A percentile compares a stretch with the other conserved stretches of the same genome.
These are phyloP conservation scores for Morpho helenor DNA, from an alignment of 2,888 invertebrate species.

Conservation along the genomic window DNA sequence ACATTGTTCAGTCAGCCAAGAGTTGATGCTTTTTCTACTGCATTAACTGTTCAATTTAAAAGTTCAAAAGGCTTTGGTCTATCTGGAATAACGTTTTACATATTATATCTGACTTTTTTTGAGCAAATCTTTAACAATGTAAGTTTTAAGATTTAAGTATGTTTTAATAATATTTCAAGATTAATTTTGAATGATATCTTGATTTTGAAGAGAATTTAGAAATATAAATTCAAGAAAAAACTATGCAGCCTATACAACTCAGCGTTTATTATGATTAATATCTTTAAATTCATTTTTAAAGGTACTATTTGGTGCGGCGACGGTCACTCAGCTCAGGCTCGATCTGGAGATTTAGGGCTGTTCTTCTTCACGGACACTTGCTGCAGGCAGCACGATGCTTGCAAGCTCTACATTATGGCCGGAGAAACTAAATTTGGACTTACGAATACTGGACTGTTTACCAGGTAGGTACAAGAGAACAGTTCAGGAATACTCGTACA, in stretches of 20 bases:
- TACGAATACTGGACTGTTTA: conserved; percentile 82
- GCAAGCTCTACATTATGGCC: conserved; percentile 78
- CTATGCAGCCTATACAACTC: too few relatives aligned
- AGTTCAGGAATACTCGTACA: too few relatives aligned
- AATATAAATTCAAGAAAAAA: too few relatives aligned
- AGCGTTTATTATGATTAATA: too few relatives aligned
- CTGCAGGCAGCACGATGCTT: conserved; percentile 85
- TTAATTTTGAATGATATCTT: too few relatives aligned
- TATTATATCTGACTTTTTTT: too few relatives aligned
- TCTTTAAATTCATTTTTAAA: conserved; percentile 32
- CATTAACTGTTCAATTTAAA: background rate
- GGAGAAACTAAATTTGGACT: conserved; percentile 79
- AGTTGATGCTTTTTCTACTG: too few relatives aligned
- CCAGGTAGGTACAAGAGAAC: conserved; percentile 64
- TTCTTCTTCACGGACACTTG: conserved; percentile 83
- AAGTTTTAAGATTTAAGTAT: too few relatives aligned
- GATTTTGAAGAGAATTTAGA: too few relatives aligned
- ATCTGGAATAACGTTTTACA: background rate
- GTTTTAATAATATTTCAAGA: too few relatives aligned
- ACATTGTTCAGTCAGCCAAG: background rate
- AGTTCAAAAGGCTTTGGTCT: background rate
- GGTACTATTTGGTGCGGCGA: conserved; percentile 89
- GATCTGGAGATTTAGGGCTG: conserved; percentile 80
- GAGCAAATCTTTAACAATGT: too few relatives aligned
- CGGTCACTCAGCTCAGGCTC: conserved; percentile 79